Evolutionary conservation across 2,888 invertebrate genomes (phyloP).

Genomic region (Andricus quercusramuli): DNA sequence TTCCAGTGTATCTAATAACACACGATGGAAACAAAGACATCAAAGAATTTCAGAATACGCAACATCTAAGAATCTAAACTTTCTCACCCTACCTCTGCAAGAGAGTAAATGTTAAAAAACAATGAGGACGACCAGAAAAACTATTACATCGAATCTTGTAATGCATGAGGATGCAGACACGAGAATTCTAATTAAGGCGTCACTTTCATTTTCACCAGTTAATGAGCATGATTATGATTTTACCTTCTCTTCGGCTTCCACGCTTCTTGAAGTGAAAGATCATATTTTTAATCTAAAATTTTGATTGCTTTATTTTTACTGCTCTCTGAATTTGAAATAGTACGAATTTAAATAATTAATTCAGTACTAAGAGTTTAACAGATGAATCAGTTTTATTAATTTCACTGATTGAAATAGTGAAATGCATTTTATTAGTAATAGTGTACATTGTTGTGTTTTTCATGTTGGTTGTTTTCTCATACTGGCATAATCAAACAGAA

Average conservation of each 20-base stretch:
- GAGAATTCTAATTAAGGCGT: neutral
- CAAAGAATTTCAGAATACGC: neutral
- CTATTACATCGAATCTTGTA: neutral
- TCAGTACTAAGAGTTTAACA: no score
- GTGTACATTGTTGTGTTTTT: no score
- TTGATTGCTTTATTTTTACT: no score
- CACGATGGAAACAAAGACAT: neutral
- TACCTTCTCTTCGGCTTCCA: conserved; percentile 7
- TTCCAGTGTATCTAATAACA: neutral
- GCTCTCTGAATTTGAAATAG: no score
- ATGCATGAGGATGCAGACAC: neutral
- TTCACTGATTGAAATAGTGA: no score
- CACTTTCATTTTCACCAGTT: neutral
- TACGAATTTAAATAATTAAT: no score
- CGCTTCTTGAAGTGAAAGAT: neutral
- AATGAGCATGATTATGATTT: conserved; percentile 2
- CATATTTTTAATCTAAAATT: neutral
- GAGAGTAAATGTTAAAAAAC: neutral
- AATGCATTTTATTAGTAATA: no score
- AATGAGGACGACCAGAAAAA: neutral
- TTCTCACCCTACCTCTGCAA: neutral
- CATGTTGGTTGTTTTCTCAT: no score
- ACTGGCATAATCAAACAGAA: no score
- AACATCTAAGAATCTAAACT: neutral
- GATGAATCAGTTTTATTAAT: no score